Percentiles rank a stretch among this genome's conserved stretches.
Evolutionary conservation across 2,113 vertebrate species (phyloP).

Genomic region (Peromyscus californicus): DNA sequence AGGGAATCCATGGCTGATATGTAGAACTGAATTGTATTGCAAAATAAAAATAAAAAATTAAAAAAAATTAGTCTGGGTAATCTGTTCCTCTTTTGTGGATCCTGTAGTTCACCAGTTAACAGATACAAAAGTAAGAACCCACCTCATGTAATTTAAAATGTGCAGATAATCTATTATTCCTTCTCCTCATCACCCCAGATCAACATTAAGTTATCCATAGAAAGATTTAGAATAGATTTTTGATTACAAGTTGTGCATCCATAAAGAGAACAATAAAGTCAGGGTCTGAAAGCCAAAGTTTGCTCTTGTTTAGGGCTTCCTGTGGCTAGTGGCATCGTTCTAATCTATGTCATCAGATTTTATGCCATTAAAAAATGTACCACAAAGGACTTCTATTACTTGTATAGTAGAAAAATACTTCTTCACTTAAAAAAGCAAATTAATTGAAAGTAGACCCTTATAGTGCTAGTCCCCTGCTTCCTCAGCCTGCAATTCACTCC

Average conservation of each 20-base stretch:
- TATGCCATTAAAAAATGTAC: not conserved
- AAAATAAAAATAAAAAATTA: no score
- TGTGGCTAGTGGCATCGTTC: not conserved
- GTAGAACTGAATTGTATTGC: no score
- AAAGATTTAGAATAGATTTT: not conserved
- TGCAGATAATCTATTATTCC: not conserved
- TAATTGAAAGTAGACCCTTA: constrained; percentile 30
- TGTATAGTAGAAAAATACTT: not conserved
- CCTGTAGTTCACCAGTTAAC: not conserved
- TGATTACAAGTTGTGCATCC: not conserved
- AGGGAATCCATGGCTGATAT: no score
- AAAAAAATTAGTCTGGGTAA: not conserved
- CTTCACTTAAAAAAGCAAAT: constrained; percentile 51
- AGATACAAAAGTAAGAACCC: not conserved
- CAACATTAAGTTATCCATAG: not conserved
- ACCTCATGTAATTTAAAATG: not conserved
- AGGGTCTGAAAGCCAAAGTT: constrained; percentile 56
- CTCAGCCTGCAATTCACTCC: not conserved
- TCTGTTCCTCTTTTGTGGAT: not conserved
- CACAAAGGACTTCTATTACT: not conserved
- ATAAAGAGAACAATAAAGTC: not conserved
- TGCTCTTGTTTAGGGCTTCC: not conserved
- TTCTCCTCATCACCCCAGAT: not conserved
- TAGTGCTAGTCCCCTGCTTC: not conserved
- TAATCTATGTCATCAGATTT: not conserved